Evolutionary conservation across 2,113 vertebrate species (phyloP).

Genomic region (Reinhardtius hippoglossoides): DNA sequence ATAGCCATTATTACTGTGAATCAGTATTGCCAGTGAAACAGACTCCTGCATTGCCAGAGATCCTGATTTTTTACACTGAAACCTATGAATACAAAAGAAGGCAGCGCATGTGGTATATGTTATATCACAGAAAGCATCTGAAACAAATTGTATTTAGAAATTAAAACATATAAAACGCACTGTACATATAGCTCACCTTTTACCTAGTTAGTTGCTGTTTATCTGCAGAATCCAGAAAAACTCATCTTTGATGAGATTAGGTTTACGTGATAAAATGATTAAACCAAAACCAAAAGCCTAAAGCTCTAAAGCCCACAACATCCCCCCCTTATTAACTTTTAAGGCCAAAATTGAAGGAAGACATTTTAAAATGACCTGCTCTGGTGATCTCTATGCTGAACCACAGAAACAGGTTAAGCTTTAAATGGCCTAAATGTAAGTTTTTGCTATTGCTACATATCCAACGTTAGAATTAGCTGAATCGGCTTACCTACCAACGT

Average conservation of each 20-base stretch:
- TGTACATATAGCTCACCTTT: not conserved
- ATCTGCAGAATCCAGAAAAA: not conserved
- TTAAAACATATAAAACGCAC: not conserved
- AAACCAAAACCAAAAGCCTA: not conserved
- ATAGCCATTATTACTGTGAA: slow-evolving; percentile 74
- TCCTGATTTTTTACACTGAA: slow-evolving; percentile 30
- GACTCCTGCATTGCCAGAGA: slow-evolving; percentile 47
- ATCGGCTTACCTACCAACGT: no score
- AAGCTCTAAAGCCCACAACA: no score
- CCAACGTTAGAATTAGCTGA: no score
- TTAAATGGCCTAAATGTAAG: no score
- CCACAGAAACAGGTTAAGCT: no score
- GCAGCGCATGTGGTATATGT: not conserved
- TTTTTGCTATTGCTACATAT: no score
- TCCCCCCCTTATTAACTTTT: no score
- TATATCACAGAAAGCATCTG: not conserved
- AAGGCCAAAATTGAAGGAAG: no score
- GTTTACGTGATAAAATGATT: not conserved
- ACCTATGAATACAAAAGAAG: slow-evolving; percentile 35
- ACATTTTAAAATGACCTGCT: no score
- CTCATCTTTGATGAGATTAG: not conserved
- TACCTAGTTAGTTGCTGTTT: not conserved
- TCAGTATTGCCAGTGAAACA: slow-evolving; percentile 61
- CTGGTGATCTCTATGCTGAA: no score
- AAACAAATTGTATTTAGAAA: slow-evolving; percentile 9